Evolutionary conservation across 2,888 invertebrate genomes (phyloP).

Genomic region (Zygothrica quintamaculata): DNA sequence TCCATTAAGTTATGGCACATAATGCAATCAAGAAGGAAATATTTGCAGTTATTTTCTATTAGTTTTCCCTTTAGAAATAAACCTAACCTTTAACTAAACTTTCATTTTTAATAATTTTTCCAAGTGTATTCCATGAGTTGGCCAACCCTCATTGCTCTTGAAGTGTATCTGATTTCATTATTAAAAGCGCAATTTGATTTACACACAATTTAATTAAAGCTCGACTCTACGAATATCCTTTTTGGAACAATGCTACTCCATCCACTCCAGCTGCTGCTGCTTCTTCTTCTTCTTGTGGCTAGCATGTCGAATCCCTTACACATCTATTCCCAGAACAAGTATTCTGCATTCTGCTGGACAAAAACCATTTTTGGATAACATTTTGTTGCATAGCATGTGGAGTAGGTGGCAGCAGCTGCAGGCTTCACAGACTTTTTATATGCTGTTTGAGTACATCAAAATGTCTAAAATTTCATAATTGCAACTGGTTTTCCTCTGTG

Average conservation of each 20-base stretch:
- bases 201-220: slow-evolving; percentile 56
- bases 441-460: slow-evolving; percentile 65
- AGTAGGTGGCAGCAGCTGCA: slow-evolving; percentile 32
- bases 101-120: too few species aligned
- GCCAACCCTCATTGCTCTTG: neutral
- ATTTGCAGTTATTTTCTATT: too few species aligned
- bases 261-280: slow-evolving; percentile 1
- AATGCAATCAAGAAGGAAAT: too few species aligned
- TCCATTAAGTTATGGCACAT: neutral
- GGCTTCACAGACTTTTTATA: slow-evolving; percentile 49
- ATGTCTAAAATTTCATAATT: slow-evolving; percentile 80
- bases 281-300: slow-evolving; percentile 1
- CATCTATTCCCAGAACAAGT: slow-evolving; percentile 41
- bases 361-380: slow-evolving; percentile 29
- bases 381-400: slow-evolving; percentile 2
- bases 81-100: too few species aligned
- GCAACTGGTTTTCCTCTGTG: slow-evolving; percentile 53
- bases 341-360: slow-evolving; percentile 26
- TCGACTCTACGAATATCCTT: slow-evolving; percentile 25
- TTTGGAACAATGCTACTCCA: slow-evolving; percentile 3
- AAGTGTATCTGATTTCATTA: slow-evolving; percentile 63
- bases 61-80: too few species aligned
- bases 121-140: neutral
- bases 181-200: slow-evolving; percentile 62
- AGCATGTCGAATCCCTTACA: slow-evolving; percentile 15